These are phyloP conservation scores for Aplysina aerophoba DNA, from an alignment of 37 sponge, comb jelly and placozoan genomes.

Conservation along the genomic window DNA sequence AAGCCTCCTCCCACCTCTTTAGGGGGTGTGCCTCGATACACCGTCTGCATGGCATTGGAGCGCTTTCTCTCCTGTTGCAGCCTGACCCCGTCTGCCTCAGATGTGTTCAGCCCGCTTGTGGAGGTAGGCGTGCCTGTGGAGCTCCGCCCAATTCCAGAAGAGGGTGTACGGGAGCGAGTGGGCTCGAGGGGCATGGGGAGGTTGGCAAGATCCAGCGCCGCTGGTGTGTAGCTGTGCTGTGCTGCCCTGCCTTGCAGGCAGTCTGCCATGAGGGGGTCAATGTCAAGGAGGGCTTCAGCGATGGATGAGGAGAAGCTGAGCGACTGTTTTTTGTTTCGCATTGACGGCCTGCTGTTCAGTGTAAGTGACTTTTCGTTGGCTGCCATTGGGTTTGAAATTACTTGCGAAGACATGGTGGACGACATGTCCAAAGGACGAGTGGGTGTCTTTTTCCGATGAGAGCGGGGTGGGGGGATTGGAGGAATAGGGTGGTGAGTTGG, in stretches of 20 bases:
- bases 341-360: too few relatives aligned
- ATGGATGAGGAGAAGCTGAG: constrained; percentile 5
- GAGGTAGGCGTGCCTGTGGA: too few relatives aligned
- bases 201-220: not conserved
- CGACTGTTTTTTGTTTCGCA: not conserved
- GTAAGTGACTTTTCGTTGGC: too few relatives aligned
- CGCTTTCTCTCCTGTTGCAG: too few relatives aligned
- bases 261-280: constrained; percentile 23
- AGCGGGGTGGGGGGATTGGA: constrained; percentile 15
- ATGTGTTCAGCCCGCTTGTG: too few relatives aligned
- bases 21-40: too few relatives aligned
- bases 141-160: too few relatives aligned
- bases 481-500: not conserved
- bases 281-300: constrained; percentile 12
- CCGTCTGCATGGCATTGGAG: too few relatives aligned
- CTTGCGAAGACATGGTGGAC: not conserved
- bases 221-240: not conserved
- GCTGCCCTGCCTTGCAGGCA: not conserved
- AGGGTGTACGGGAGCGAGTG: not conserved
- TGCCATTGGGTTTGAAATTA: not conserved
- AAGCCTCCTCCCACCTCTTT: too few relatives aligned
- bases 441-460: not conserved
- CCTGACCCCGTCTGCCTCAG: too few relatives aligned
- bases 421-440: too few relatives aligned
- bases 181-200: constrained; percentile 8